These are phyloP conservation scores for Drosophila neotestacea DNA, from an alignment of 2,888 invertebrate genomes.

Conservation along the genomic window DNA sequence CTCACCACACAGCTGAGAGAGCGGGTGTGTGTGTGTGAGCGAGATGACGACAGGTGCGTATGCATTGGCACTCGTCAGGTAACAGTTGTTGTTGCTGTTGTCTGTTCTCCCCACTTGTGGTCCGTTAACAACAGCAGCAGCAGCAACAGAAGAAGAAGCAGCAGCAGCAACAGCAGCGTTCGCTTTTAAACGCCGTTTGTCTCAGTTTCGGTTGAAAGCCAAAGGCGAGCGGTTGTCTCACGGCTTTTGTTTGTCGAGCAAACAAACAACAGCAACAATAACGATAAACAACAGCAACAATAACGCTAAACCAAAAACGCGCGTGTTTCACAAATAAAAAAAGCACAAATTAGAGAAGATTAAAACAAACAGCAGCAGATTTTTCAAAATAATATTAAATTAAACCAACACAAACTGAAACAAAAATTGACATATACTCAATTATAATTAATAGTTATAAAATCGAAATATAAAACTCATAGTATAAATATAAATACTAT, in stretches of 20 bases:
- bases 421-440: neutral
- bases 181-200: slow-evolving; percentile 40
- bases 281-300: slow-evolving; percentile 3
- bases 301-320: neutral
- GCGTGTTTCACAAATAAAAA: slow-evolving; percentile 23
- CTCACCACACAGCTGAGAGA: slow-evolving; percentile 47
- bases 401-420: neutral
- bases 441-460: too few species aligned
- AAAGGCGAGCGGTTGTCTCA: slow-evolving; percentile 76
- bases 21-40: slow-evolving; percentile 56
- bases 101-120: slow-evolving; percentile 39
- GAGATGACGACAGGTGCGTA: slow-evolving; percentile 71
- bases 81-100: slow-evolving; percentile 9
- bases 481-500: too few species aligned
- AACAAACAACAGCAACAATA: slow-evolving; percentile 9
- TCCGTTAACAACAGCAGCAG: slow-evolving; percentile 27
- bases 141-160: slow-evolving; percentile 27
- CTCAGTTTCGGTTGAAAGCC: slow-evolving; percentile 82
- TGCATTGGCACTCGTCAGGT: slow-evolving; percentile 53
- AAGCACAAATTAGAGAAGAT: neutral
- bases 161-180: slow-evolving; percentile 33
- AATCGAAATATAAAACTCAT: too few species aligned
- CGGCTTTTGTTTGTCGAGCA: slow-evolving; percentile 58
- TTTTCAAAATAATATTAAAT: too few species aligned
- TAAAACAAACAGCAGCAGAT: too few species aligned